phyloP scores from a whole-genome alignment of 2,113 vertebrate genomes.

The Natator depressus region DNA sequence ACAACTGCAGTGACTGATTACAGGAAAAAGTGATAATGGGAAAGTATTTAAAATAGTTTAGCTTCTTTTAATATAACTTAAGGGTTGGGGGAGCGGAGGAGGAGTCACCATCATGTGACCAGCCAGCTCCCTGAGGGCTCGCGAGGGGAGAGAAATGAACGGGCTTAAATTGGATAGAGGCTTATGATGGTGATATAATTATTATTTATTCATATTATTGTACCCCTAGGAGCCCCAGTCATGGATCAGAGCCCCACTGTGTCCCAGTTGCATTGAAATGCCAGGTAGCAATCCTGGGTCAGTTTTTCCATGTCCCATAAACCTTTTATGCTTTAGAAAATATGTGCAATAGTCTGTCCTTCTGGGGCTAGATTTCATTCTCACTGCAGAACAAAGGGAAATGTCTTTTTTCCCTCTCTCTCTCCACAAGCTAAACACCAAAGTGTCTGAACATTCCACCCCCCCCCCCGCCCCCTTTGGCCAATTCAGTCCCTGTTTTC shows the following conservation, averaged over 20 bases:
- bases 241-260: neutral
- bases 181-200: neutral
- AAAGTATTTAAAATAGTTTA: neutral
- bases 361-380: neutral
- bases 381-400: slow-evolving; percentile 31
- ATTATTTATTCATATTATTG: neutral
- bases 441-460: slow-evolving; percentile 1
- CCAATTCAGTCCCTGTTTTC: slow-evolving; percentile 30
- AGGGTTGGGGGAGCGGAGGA: neutral
- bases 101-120: accelerated
- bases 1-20: neutral
- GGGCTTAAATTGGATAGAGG: neutral
- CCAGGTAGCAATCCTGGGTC: neutral
- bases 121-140: neutral
- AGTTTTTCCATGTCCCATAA: neutral
- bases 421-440: slow-evolving; percentile 8
- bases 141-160: neutral
- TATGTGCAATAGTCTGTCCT: neutral
- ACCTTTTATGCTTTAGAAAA: neutral
- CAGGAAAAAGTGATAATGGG: neutral
- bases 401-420: neutral
- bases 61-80: neutral
- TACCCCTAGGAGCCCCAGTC: no score
- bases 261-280: slow-evolving; percentile 4
- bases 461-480: slow-evolving; percentile 27